Evolutionary conservation across 2,888 invertebrate genomes (phyloP).

Genomic region (Choristoneura rosaceana): DNA sequence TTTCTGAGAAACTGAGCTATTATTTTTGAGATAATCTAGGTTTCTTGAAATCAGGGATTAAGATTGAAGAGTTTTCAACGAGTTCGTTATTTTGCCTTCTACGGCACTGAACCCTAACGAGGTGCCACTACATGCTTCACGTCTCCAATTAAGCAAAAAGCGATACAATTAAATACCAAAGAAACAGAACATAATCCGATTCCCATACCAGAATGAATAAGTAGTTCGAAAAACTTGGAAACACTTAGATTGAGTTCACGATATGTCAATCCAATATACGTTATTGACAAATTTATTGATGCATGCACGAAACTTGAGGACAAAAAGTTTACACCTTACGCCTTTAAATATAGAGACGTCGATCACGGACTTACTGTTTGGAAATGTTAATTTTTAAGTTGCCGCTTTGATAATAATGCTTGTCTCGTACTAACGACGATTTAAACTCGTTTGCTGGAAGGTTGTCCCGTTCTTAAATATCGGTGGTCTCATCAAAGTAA

Average conservation of each 20-base stretch:
- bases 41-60: background rate
- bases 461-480: conserved; percentile 27
- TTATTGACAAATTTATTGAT: conserved; percentile 49
- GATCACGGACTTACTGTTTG: conserved; percentile 28
- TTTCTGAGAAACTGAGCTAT: background rate
- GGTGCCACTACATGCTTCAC: conserved; percentile 26
- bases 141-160: conserved; percentile 42
- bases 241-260: conserved; percentile 61
- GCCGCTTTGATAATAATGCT: conserved; percentile 70
- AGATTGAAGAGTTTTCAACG: conserved; percentile 28
- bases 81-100: conserved; percentile 35
- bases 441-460: conserved; percentile 76
- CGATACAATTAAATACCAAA: conserved; percentile 44
- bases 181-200: conserved; percentile 39
- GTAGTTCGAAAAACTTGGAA: conserved; percentile 56
- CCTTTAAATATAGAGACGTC: conserved; percentile 49
- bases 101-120: conserved; percentile 33
- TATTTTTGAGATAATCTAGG: too few relatives aligned
- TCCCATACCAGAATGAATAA: conserved; percentile 53
- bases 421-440: conserved; percentile 73
- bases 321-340: conserved; percentile 50
- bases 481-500: conserved; percentile 12
- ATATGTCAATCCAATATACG: conserved; percentile 64
- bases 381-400: conserved; percentile 47
- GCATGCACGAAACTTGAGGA: conserved; percentile 28